Conservation (phyloP, 2,888 invertebrate genomes). For the Tridacna crocea region DNA sequence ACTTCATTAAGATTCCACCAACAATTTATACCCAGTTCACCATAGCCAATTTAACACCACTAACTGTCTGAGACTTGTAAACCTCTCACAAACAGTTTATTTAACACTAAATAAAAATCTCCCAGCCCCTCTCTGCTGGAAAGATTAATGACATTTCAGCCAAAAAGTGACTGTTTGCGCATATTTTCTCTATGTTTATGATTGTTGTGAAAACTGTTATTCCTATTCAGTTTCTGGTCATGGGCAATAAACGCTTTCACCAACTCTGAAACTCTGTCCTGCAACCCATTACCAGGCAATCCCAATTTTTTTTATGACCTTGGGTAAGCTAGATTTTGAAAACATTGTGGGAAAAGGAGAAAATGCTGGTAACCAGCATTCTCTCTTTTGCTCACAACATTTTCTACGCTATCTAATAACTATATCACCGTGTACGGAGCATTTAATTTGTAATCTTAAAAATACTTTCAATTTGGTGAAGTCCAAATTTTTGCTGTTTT, state of each 20-base stretch:
- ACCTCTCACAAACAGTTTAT: slow-evolving; percentile 25
- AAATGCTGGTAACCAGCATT: too few species aligned
- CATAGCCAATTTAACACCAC: slow-evolving; percentile 26
- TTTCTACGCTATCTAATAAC: too few species aligned
- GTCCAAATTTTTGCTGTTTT: too few species aligned
- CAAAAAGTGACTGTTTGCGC: slow-evolving; percentile 50
- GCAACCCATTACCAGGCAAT: too few species aligned
- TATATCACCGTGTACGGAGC: too few species aligned
- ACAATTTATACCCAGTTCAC: slow-evolving; percentile 15
- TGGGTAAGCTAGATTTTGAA: too few species aligned
- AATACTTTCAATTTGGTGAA: too few species aligned
- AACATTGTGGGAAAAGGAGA: not conserved
- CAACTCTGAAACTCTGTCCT: not conserved
- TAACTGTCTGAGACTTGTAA: slow-evolving; percentile 20
- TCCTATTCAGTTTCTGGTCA: slow-evolving; percentile 39
- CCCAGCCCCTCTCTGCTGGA: not conserved
- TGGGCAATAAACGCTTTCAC: slow-evolving; percentile 16
- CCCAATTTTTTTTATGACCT: too few species aligned
- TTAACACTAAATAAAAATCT: slow-evolving; percentile 21
- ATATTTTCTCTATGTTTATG: slow-evolving; percentile 60
- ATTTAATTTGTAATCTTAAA: too few species aligned
- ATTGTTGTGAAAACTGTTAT: slow-evolving; percentile 67
- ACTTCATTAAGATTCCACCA: slow-evolving; percentile 29
- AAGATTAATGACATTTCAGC: slow-evolving; percentile 22
- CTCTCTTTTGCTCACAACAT: too few species aligned